Evolutionary conservation across 1,140 invertebrate species (phyloP).

Genomic region (Drosophila athabasca): DNA sequence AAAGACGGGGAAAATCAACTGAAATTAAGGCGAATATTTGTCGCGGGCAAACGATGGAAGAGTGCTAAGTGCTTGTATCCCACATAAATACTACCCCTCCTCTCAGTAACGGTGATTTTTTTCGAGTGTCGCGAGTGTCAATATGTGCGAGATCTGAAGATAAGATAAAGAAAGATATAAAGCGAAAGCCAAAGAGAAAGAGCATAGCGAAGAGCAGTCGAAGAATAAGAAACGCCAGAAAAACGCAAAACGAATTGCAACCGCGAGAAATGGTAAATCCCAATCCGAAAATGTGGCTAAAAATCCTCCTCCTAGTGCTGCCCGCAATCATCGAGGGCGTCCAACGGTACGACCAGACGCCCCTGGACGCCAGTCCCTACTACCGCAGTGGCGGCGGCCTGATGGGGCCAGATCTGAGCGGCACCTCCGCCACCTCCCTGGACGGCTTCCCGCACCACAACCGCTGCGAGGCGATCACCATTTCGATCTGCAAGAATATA

Average conservation of each 20-base stretch:
- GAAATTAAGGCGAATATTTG: too few relatives aligned
- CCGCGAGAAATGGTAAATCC: neutral
- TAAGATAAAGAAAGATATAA: neutral
- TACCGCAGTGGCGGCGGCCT: slow-evolving; percentile 65
- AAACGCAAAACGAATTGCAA: neutral
- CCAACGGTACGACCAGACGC: slow-evolving; percentile 67
- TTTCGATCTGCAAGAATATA: slow-evolving; percentile 95
- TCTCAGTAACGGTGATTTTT: too few relatives aligned
- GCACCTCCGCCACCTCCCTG: slow-evolving; percentile 53
- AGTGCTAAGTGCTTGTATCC: too few relatives aligned
- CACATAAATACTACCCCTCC: too few relatives aligned
- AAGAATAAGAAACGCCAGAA: slow-evolving; percentile 3
- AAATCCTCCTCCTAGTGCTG: slow-evolving; percentile 45
- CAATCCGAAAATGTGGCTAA: slow-evolving; percentile 46
- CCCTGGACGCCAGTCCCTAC: slow-evolving; percentile 67
- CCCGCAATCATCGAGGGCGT: slow-evolving; percentile 40
- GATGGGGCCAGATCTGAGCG: slow-evolving; percentile 5
- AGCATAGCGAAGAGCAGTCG: neutral
- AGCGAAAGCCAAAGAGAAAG: slow-evolving; percentile 6
- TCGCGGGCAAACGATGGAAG: too few relatives aligned
- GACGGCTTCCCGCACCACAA: slow-evolving; percentile 86
- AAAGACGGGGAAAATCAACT: too few relatives aligned
- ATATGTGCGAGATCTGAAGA: too few relatives aligned
- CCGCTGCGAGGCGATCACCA: slow-evolving; percentile 96
- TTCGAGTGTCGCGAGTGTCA: too few relatives aligned